Conservation (phyloP, 1,140 invertebrate genomes). For the Bradysia coprophila region DNA sequence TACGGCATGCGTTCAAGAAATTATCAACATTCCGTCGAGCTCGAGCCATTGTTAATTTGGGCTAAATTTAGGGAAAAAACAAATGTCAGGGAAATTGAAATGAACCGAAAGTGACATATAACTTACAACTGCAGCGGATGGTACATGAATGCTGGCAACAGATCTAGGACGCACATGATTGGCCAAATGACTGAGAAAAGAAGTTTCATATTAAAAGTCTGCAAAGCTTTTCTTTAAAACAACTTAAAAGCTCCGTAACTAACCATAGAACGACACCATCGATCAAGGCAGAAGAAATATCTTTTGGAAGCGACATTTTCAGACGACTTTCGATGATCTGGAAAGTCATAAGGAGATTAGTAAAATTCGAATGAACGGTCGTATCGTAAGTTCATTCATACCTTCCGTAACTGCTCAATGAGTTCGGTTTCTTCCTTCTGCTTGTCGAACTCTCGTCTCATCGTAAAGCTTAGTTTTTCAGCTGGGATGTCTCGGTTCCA, state of each 20-base stretch:
- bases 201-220: too few species aligned
- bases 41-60: constrained; percentile 81
- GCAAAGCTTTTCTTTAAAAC: too few species aligned
- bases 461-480: constrained; percentile 76
- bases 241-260: too few species aligned
- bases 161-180: constrained; percentile 78
- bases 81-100: not conserved
- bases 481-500: constrained; percentile 50
- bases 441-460: constrained; percentile 77
- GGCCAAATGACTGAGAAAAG: constrained; percentile 82
- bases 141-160: constrained; percentile 85
- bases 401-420: constrained; percentile 63
- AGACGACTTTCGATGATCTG: constrained; percentile 79
- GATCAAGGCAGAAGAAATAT: constrained; percentile 65
- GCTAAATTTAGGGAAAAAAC: constrained; percentile 37
- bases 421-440: constrained; percentile 76
- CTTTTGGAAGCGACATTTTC: constrained; percentile 75
- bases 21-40: constrained; percentile 90
- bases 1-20: constrained; percentile 83
- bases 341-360: constrained; percentile 13
- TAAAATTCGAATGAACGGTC: not conserved
- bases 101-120: not conserved
- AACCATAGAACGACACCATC: constrained; percentile 88
- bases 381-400: constrained; percentile 33
- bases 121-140: constrained; percentile 79